Base-by-base conservation (phyloP, 2,888 invertebrate species). In the Acheta domesticus region DNA sequence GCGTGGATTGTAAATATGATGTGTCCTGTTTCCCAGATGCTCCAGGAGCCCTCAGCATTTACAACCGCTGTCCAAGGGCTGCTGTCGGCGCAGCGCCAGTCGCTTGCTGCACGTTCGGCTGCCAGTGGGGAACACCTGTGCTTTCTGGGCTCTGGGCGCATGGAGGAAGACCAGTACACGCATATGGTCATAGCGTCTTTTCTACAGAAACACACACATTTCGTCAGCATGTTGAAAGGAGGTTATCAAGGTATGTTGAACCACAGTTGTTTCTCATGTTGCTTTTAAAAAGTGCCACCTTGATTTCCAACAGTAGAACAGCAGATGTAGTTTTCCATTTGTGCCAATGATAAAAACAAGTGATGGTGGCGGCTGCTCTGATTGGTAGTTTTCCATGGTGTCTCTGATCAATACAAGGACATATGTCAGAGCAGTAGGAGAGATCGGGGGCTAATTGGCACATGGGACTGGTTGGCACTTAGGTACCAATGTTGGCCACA, bases 111-210 rank as follows among this genome's bases (percentile, higher is more conserved):
- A 78, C 94, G 96, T 79, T 96, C 97, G 0, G 90, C 92, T 88
- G 93, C 96, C 84, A 93, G 95, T 83, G 93, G 97, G 82, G 93
- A 96, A 86, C 96, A 96, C 86, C 91, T 98, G 82, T 96, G 96
- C 84, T 96, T 96, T 86, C 91, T 99, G 85, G 98, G 98, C 75
- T 96, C 96, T 82, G 98, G 98, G 1, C 91, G 96, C 77, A 92
- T 94, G 83, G 97, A 97, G 85, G 96, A 97, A 88, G 98, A 98
- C 86, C 95, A 95, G 84, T 97, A 97, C 86, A 96, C 98, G 21
- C 95, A 98, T 86, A 99, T 99, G 99, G 98, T 98, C 48, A 96
- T 99, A 20, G 96, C 99, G 11, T 96, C 96, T 80, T 98, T 99
- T 87, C 89, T 99, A 77, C 98, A 98, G 87, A 94, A 95, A 86